phyloP scores from a whole-genome alignment of 2,888 invertebrate species.

The Rhorus exstirpatorius region DNA sequence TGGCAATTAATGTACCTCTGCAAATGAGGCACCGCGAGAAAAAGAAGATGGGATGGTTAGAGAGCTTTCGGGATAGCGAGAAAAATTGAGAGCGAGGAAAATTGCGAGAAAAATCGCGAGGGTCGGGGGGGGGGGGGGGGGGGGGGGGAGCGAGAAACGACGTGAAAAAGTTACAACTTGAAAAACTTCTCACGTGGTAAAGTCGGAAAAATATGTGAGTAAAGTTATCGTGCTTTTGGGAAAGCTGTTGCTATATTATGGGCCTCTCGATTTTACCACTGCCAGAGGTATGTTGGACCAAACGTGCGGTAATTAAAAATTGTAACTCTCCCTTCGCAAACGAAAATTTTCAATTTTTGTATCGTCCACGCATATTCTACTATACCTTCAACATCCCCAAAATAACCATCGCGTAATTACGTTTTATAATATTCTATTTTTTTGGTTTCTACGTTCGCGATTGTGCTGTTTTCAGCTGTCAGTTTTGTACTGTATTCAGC shows the following conservation, averaged over 20 bases:
- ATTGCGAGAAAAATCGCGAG: constrained; percentile 8
- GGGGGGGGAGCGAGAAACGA: constrained; percentile 7
- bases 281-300: constrained; percentile 27
- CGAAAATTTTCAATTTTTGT: constrained; percentile 72
- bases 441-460: constrained; percentile 36
- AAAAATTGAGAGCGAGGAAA: constrained; percentile 37
- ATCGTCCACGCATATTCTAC: constrained; percentile 42
- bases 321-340: constrained; percentile 62
- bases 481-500: too few relatives aligned
- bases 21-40: constrained; percentile 34
- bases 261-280: constrained; percentile 26
- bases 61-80: constrained; percentile 24
- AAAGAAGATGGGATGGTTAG: constrained; percentile 18
- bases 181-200: constrained; percentile 39
- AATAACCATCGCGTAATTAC: too few relatives aligned
- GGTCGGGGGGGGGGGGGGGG: background rate
- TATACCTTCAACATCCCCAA: constrained; percentile 13
- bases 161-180: constrained; percentile 59
- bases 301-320: constrained; percentile 71
- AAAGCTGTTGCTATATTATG: background rate
- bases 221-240: constrained; percentile 49
- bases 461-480: too few relatives aligned
- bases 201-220: constrained; percentile 13
- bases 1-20: constrained; percentile 63
- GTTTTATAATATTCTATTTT: too few relatives aligned